Base-by-base conservation (phyloP, 2,113 vertebrate species). In the Hippolais icterina region DNA sequence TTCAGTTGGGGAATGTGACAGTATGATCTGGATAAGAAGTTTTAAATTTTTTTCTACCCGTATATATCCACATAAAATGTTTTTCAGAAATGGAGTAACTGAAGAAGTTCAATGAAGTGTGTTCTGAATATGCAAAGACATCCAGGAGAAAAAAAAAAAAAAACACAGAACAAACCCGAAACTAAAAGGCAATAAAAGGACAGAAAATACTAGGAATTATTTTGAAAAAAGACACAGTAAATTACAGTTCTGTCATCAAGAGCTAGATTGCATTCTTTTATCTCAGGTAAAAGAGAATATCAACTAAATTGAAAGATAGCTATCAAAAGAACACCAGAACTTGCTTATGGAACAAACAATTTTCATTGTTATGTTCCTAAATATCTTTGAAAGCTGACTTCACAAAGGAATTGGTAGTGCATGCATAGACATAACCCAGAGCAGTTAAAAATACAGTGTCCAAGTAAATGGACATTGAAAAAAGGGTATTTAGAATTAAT, bases 31-130 rank as follows among this genome's bases (percentile, higher is more conserved):
- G 3, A 3, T 33, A 46, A 42, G 41, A 23, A 84, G 64, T 68
- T 71, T 44, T 21, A 14, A 15, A 0, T 17, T 54, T 47, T 61
- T 85, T 56, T 42, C 5, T 2, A 1, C 3, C 8, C 9, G 2
- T 19, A 9, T 77, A 37, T 50, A 93, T 86, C 80, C 9, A 68
- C 4, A 72, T 56, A 1, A 42, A 60, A 76, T 69, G 1, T 4
- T 72, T 81, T 56, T 66, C 59, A 61, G 22, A 84, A 81, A 46
- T 41, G 6, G 3, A 53, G 29, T 49, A 70, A 47, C 2, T 31
- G 64, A 72, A 57, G 35, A 41, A 65, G 4, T 46, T 83, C 22
- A 71, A 5, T 27, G 14, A 72, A n/a, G 1, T 46, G 6, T 56
- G 8, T 15, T 69, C 64, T 41, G 22, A 72, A 87, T 56, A 35